Percentiles rank a stretch among this genome's conserved stretches.
phyloP scores from a whole-genome alignment of 2,888 invertebrate species.

The Brachyptera putata region DNA sequence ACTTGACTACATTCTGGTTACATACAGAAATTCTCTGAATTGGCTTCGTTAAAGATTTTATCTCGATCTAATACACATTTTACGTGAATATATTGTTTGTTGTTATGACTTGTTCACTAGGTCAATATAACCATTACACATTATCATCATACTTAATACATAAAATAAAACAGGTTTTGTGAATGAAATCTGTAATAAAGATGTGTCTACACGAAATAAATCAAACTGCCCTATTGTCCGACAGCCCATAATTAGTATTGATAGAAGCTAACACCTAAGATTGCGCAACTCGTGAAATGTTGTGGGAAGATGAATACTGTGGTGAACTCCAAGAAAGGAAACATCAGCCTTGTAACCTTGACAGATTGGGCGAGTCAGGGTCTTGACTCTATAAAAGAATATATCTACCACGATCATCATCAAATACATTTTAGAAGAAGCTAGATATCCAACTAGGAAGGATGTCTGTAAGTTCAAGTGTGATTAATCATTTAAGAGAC shows the following conservation, averaged over 20 bases:
- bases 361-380: slow-evolving; percentile 18
- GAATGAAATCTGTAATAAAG: not conserved
- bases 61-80: too few species aligned
- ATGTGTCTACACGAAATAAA: not conserved
- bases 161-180: not conserved
- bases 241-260: slow-evolving; percentile 12
- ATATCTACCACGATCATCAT: slow-evolving; percentile 3
- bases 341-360: slow-evolving; percentile 5
- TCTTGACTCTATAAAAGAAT: slow-evolving; percentile 20
- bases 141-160: not conserved
- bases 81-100: too few species aligned
- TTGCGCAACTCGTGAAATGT: not conserved
- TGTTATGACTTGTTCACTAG: too few species aligned
- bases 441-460: not conserved
- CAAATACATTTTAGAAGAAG: slow-evolving; percentile 12
- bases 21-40: too few species aligned
- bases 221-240: slow-evolving; percentile 1
- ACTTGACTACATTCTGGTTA: too few species aligned
- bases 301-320: slow-evolving; percentile 3
- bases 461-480: slow-evolving; percentile 9
- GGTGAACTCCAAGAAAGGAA: slow-evolving; percentile 14
- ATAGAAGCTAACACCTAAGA: slow-evolving; percentile 11
- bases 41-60: too few species aligned
- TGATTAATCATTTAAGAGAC: not conserved
- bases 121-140: slow-evolving; percentile 2